Conservation (phyloP, 2,113 vertebrate species). For the Mormyrus lacerda region DNA sequence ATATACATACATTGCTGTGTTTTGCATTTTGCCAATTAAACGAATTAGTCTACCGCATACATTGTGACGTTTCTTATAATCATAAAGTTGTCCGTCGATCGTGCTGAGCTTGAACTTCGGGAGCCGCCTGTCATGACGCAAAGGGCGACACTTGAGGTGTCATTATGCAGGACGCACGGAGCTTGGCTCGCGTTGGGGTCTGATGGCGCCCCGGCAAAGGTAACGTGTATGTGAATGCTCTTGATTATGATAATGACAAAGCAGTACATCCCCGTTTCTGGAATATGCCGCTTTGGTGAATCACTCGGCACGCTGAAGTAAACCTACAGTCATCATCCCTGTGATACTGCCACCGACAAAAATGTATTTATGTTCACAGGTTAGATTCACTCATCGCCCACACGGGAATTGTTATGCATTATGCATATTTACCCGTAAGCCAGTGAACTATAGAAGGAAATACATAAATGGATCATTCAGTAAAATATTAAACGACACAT, state of each 20-base stretch:
- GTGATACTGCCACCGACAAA: not conserved
- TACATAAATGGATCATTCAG: not conserved
- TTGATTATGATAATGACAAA: not conserved
- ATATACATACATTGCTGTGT: not conserved
- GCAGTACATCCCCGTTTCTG: not conserved
- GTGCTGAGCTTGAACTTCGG: not conserved
- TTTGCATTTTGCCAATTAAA: not conserved
- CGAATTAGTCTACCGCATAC: not conserved
- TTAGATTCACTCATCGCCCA: not conserved
- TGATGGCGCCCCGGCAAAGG: not conserved
- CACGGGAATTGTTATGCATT: not conserved
- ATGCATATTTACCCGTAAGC: not conserved
- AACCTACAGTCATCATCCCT: not conserved
- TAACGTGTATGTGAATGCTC: not conserved
- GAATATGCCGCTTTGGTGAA: conserved; percentile 4
- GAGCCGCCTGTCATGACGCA: not conserved
- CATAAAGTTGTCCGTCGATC: not conserved
- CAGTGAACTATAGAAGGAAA: not conserved
- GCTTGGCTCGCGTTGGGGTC: not conserved
- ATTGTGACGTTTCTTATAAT: not conserved
- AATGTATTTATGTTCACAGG: conserved; percentile 12
- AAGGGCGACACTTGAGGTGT: not conserved
- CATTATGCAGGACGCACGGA: not conserved
- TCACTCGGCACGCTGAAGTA: not conserved
- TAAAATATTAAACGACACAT: not conserved